Percentiles rank a stretch among this genome's conserved stretches.
These are phyloP conservation scores for Pentalonia nigronervosa DNA, from an alignment of 1,140 invertebrate genomes.

Conservation along the genomic window DNA sequence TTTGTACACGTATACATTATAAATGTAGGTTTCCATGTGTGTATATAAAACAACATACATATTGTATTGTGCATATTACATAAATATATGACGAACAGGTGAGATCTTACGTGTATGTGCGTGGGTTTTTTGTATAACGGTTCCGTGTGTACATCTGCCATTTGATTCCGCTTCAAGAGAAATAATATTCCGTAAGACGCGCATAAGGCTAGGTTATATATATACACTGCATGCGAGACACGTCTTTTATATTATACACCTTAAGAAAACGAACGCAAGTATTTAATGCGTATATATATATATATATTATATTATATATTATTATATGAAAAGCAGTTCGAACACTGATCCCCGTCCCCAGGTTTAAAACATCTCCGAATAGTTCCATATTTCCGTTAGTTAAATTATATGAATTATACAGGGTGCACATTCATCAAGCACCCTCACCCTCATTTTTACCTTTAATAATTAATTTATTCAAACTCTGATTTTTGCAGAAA, in stretches of 20 bases:
- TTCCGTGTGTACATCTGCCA: slow-evolving; percentile 49
- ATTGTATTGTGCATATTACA: neutral
- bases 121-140: slow-evolving; percentile 44
- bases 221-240: neutral
- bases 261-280: neutral
- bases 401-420: neutral
- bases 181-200: neutral
- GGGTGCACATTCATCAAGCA: neutral
- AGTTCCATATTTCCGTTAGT: neutral
- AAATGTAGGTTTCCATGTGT: no score
- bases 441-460: no score
- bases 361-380: neutral
- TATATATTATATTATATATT: neutral
- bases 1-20: neutral
- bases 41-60: neutral
- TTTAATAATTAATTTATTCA: no score
- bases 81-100: slow-evolving; percentile 31
- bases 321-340: neutral
- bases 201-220: neutral
- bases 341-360: neutral
- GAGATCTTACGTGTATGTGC: neutral
- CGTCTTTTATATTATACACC: slow-evolving; percentile 25
- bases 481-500: no score
- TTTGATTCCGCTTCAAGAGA: slow-evolving; percentile 29
- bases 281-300: neutral